These are phyloP conservation scores for Pelodiscus sinensis DNA, from an alignment of 2,113 vertebrate species.

Conservation along the genomic window DNA sequence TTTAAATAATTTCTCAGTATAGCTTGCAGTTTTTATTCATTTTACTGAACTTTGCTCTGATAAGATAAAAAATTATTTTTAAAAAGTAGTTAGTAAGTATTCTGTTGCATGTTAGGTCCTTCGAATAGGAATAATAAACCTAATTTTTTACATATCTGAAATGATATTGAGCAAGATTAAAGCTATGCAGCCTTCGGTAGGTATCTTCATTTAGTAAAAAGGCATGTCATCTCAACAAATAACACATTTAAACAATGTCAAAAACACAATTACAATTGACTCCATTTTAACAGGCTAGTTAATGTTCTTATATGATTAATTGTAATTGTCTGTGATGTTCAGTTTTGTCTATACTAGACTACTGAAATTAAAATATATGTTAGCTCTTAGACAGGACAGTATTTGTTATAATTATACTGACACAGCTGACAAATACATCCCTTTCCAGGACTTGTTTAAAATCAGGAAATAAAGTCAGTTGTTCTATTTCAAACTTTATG, in stretches of 20 bases:
- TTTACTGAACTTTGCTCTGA: background rate
- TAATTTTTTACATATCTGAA: background rate
- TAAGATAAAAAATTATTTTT: background rate
- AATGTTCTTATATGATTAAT: background rate
- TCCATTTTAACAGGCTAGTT: no score
- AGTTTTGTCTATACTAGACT: background rate
- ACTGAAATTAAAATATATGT: background rate
- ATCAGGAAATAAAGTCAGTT: background rate
- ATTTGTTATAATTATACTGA: background rate
- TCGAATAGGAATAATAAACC: background rate
- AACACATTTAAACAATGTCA: background rate
- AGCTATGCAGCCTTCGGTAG: background rate
- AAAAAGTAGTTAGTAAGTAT: background rate
- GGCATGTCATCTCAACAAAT: accelerated
- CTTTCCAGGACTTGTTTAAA: background rate
- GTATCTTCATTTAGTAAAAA: background rate
- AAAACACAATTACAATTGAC: background rate
- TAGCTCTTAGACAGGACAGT: background rate
- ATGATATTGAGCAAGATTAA: background rate
- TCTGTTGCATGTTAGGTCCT: background rate
- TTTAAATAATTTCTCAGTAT: background rate
- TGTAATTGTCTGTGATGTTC: background rate
- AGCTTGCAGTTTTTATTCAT: background rate
- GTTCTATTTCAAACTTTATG: background rate
- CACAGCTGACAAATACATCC: background rate